Evolutionary conservation across 2,888 invertebrate species (phyloP).

Genomic region (Chesias legatella): DNA sequence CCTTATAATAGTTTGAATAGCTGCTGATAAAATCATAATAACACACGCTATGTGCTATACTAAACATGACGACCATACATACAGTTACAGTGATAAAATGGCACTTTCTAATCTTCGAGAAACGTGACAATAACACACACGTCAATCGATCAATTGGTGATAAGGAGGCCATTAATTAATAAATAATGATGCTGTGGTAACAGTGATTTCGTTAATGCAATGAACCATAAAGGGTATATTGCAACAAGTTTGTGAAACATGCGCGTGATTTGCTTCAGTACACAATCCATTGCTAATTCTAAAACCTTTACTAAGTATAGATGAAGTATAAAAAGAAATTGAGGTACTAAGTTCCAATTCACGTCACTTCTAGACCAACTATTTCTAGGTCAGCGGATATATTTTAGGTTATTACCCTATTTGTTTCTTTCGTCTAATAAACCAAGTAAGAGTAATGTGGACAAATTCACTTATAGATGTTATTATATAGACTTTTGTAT

Average conservation of each 20-base stretch:
- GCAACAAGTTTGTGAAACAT: conserved; percentile 47
- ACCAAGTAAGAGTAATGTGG: no score
- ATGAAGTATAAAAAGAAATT: background rate
- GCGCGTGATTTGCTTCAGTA: conserved; percentile 37
- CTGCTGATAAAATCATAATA: conserved; percentile 55
- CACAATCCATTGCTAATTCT: conserved; percentile 29
- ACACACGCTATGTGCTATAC: conserved; percentile 35
- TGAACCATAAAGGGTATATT: conserved; percentile 41
- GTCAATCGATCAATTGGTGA: conserved; percentile 25
- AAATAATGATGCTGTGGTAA: conserved; percentile 7
- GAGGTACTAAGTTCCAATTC: background rate
- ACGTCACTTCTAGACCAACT: conserved; percentile 2
- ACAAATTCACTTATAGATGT: no score
- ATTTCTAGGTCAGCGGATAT: background rate
- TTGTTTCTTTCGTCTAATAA: no score
- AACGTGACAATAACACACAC: conserved; percentile 48
- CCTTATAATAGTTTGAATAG: conserved; percentile 46
- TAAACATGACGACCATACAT: conserved; percentile 37
- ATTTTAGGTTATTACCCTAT: no score
- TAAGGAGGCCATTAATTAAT: conserved; percentile 25
- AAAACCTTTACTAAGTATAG: conserved; percentile 7
- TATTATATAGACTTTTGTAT: no score
- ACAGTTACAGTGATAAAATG: conserved; percentile 41
- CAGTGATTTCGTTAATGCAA: conserved; percentile 44
- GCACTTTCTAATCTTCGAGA: conserved; percentile 66